Conservation (phyloP, 1,140 invertebrate genomes). For the Papilio machaon region DNA sequence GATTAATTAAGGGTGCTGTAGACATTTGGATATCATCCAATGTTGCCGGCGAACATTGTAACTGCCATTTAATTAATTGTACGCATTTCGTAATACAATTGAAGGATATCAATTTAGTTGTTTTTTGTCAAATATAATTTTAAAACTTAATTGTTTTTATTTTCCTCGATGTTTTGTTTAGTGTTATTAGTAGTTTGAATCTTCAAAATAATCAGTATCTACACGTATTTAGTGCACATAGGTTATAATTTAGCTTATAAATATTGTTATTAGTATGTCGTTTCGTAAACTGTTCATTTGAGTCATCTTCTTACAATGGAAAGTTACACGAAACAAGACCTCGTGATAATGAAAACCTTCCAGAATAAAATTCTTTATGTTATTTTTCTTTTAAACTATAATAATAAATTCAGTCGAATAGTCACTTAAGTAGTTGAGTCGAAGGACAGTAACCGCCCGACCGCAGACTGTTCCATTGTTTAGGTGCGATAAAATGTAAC, state of each 20-base stretch:
- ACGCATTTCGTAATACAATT: not conserved
- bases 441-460: not conserved
- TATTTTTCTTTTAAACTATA: not conserved
- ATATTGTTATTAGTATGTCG: too few species aligned
- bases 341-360: not conserved
- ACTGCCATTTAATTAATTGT: conserved; percentile 22
- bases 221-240: too few species aligned
- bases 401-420: not conserved
- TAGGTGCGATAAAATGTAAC: conserved; percentile 25
- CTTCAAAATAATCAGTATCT: not conserved
- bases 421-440: not conserved
- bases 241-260: too few species aligned
- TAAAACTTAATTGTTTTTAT: not conserved
- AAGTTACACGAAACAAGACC: not conserved
- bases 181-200: not conserved
- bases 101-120: not conserved
- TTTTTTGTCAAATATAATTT: not conserved
- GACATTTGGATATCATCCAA: conserved; percentile 29
- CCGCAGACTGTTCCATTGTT: conserved; percentile 25
- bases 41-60: not conserved
- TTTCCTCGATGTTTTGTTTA: not conserved
- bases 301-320: too few species aligned
- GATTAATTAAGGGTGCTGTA: conserved; percentile 31
- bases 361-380: not conserved
- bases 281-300: too few species aligned